phyloP scores from a whole-genome alignment of 2,888 invertebrate species.

The Drosophila mayaguana region DNA sequence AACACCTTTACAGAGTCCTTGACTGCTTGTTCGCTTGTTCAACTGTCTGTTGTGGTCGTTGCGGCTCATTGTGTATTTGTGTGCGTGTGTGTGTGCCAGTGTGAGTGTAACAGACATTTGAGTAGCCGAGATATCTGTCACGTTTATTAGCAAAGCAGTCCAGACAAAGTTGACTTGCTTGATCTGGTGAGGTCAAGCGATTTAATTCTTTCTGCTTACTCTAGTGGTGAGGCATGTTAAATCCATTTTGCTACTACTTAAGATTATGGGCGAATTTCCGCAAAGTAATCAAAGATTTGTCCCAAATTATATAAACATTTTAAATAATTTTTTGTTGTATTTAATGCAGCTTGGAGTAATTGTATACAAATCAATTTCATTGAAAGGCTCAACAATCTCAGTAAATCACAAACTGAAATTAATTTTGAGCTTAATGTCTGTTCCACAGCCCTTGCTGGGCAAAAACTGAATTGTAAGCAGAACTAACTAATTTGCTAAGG shows the following conservation, averaged over 20 bases:
- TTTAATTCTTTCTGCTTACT: conserved; percentile 16
- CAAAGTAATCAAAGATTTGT: background rate
- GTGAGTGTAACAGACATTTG: conserved; percentile 37
- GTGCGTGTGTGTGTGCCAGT: conserved; percentile 1
- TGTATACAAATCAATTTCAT: background rate
- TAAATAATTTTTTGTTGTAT: background rate
- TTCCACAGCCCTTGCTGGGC: too few species aligned
- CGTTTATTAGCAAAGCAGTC: conserved; percentile 49
- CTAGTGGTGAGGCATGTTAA: conserved; percentile 5
- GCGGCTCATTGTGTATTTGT: conserved; percentile 23
- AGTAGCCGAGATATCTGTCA: conserved; percentile 57
- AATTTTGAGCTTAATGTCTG: too few species aligned
- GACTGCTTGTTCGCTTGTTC: conserved; percentile 17
- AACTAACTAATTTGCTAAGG: too few species aligned
- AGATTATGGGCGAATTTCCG: background rate
- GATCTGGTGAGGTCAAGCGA: conserved; percentile 23
- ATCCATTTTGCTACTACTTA: background rate
- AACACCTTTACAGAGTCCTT: conserved; percentile 28
- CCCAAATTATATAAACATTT: background rate
- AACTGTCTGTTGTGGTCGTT: conserved; percentile 35
- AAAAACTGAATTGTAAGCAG: background rate
- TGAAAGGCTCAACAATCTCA: background rate
- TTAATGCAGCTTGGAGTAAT: background rate
- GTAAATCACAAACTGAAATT: background rate
- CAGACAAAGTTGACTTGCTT: conserved; percentile 15